These are phyloP conservation scores for Drosophila helvetica DNA, from an alignment of 2,888 invertebrate genomes.

Conservation along the genomic window DNA sequence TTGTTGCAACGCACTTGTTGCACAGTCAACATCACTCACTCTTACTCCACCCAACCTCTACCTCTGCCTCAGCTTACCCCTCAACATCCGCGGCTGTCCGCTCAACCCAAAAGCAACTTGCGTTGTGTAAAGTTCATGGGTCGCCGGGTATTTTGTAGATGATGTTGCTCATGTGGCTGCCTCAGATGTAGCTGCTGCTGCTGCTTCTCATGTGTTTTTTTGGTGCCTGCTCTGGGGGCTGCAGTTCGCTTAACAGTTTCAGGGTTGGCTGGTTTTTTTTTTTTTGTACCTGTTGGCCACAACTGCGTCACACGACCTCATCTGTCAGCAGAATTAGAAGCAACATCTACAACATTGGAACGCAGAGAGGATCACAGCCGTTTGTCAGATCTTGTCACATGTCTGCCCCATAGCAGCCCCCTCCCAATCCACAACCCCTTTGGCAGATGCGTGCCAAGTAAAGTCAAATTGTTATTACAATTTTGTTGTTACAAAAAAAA, in stretches of 20 bases:
- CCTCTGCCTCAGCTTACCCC: conserved; percentile 14
- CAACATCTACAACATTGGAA: conserved; percentile 49
- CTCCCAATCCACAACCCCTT: conserved; percentile 15
- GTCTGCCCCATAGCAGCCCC: conserved; percentile 29
- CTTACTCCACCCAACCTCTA: conserved; percentile 8
- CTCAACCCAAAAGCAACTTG: conserved; percentile 28
- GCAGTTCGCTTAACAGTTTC: conserved; percentile 70
- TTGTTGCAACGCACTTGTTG: conserved; percentile 64
- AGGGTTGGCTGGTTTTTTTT: conserved; percentile 71
- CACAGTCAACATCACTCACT: conserved; percentile 14
- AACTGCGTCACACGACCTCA: conserved; percentile 75
- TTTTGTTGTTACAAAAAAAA: conserved; percentile 50
- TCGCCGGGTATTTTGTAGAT: conserved; percentile 51
- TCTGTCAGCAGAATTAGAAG: conserved; percentile 78
- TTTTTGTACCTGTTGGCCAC: conserved; percentile 31
- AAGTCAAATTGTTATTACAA: conserved; percentile 70
- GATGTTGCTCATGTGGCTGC: conserved; percentile 19
- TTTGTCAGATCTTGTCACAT: conserved; percentile 53
- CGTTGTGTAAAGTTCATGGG: conserved; percentile 74
- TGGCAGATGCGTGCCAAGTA: conserved; percentile 52
- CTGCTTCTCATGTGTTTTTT: conserved; percentile 17
- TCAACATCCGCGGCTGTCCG: conserved; percentile 6
- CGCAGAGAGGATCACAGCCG: conserved; percentile 38
- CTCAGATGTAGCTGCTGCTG: conserved; percentile 32
- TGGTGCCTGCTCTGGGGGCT: conserved; percentile 35